Percentiles rank a stretch among this genome's conserved stretches.
Evolutionary conservation across 1,140 invertebrate species (phyloP).

Genomic region (Drosophila tani): DNA sequence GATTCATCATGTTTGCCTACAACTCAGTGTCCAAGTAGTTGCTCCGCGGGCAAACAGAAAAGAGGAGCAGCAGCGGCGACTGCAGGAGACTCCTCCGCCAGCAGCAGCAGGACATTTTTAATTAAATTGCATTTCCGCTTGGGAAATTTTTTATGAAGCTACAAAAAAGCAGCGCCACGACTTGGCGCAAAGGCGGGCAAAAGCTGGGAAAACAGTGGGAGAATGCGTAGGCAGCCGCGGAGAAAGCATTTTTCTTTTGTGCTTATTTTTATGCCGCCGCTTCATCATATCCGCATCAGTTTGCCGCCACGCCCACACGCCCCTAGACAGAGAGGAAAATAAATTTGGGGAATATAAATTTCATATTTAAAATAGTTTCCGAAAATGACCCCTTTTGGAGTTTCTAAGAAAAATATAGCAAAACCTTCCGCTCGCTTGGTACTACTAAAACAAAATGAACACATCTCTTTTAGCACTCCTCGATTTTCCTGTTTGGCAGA

Average conservation of each 20-base stretch:
- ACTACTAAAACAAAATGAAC: no score
- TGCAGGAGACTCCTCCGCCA: conserved; percentile 46
- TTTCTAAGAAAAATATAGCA: neutral
- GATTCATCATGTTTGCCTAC: conserved; percentile 82
- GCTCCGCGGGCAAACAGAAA: conserved; percentile 22
- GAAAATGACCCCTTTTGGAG: no score
- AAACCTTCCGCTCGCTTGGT: no score
- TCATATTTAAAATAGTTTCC: neutral
- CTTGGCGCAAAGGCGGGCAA: neutral
- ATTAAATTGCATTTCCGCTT: conserved; percentile 83
- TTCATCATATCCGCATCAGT: conserved; percentile 65
- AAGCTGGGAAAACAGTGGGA: neutral
- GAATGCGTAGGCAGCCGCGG: conserved; percentile 2
- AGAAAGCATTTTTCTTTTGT: conserved; percentile 64
- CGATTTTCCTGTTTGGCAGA: no score
- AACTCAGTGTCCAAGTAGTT: conserved; percentile 62
- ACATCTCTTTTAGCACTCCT: no score
- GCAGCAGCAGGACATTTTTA: conserved; percentile 80
- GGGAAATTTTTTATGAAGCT: conserved; percentile 83
- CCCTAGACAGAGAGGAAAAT: neutral
- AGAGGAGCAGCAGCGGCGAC: neutral
- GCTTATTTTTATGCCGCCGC: conserved; percentile 75
- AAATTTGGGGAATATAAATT: neutral
- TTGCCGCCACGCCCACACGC: conserved; percentile 44
- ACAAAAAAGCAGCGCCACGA: conserved; percentile 56